A percentile compares a stretch with the other conserved stretches of the same genome.
These are phyloP conservation scores for Sphaeramia orbicularis DNA, from an alignment of 2,797 vertebrate genomes.

Conservation along the genomic window DNA sequence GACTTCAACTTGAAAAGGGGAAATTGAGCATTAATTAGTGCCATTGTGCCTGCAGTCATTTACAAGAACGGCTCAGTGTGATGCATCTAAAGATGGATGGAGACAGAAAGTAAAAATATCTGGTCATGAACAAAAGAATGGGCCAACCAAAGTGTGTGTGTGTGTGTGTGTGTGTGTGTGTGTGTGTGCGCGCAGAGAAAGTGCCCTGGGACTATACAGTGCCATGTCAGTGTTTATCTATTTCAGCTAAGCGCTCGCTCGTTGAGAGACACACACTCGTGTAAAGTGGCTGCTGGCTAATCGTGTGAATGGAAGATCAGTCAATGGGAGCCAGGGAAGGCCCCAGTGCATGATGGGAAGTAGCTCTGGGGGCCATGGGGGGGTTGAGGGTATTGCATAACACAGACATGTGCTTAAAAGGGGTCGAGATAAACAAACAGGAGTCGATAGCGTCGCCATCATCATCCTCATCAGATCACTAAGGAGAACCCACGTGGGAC, in stretches of 20 bases:
- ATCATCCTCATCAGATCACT: conserved; percentile 55
- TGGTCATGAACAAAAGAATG: conserved; percentile 10
- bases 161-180: conserved; percentile 5
- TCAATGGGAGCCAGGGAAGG: conserved; percentile 70
- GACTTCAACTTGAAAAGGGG: conserved; percentile 62
- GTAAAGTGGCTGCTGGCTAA: conserved; percentile 79
- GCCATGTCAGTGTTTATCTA: conserved; percentile 74
- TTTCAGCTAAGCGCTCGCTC: conserved; percentile 60
- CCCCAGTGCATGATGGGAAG: conserved; percentile 75
- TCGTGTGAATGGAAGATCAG: conserved; percentile 81
- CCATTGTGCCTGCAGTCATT: conserved; percentile 44
- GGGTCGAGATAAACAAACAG: conserved; percentile 63
- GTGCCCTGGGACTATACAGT: conserved; percentile 44
- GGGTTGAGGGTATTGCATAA: conserved; percentile 63
- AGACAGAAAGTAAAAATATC: conserved; percentile 39
- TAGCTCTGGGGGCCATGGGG: conserved; percentile 22
- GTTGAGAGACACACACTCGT: conserved; percentile 63
- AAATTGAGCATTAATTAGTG: conserved; percentile 67
- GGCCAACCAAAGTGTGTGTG: conserved; percentile 23
- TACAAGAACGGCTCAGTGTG: conserved; percentile 22
- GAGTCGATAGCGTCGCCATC: conserved; percentile 59
- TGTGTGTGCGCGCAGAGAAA: conserved; percentile 13
- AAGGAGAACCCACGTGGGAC: conserved; percentile 30
- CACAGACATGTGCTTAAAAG: conserved; percentile 59
- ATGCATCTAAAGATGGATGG: conserved; percentile 17